These are phyloP conservation scores for Stenopsyche tienmushanensis DNA, from an alignment of 1,140 invertebrate species.

Conservation along the genomic window DNA sequence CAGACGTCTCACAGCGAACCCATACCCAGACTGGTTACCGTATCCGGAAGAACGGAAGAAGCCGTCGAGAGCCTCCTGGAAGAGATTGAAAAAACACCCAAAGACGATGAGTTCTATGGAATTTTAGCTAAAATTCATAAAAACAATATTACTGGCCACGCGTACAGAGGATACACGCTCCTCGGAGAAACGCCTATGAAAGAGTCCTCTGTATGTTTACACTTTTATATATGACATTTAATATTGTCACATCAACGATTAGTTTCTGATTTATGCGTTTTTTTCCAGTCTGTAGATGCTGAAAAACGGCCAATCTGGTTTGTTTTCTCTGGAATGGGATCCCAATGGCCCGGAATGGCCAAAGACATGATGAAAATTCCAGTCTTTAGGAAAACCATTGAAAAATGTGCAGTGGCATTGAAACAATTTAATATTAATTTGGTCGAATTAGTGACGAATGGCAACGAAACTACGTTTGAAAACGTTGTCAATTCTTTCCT, in stretches of 20 bases:
- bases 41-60: slow-evolving; percentile 83
- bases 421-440: slow-evolving; percentile 79
- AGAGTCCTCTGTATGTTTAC: slow-evolving; percentile 52
- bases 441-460: slow-evolving; percentile 75
- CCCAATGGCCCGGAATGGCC: slow-evolving; percentile 95
- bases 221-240: background rate
- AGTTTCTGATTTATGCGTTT: background rate
- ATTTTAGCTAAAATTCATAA: slow-evolving; percentile 75
- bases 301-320: slow-evolving; percentile 86
- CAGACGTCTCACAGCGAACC: slow-evolving; percentile 55
- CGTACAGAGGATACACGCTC: slow-evolving; percentile 75
- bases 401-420: slow-evolving; percentile 72
- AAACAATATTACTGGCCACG: slow-evolving; percentile 68
- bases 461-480: slow-evolving; percentile 73
- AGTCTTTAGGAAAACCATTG: slow-evolving; percentile 75
- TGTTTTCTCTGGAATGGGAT: slow-evolving; percentile 95
- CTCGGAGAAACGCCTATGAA: slow-evolving; percentile 55
- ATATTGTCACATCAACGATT: background rate
- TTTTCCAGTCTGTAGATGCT: slow-evolving; percentile 35
- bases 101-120: slow-evolving; percentile 75
- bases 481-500: slow-evolving; percentile 88
- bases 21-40: slow-evolving; percentile 71
- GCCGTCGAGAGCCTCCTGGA: slow-evolving; percentile 71
- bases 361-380: slow-evolving; percentile 79
- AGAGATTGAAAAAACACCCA: slow-evolving; percentile 58